Conservation (phyloP, 2,888 invertebrate genomes). For the Noctua janthe region DNA sequence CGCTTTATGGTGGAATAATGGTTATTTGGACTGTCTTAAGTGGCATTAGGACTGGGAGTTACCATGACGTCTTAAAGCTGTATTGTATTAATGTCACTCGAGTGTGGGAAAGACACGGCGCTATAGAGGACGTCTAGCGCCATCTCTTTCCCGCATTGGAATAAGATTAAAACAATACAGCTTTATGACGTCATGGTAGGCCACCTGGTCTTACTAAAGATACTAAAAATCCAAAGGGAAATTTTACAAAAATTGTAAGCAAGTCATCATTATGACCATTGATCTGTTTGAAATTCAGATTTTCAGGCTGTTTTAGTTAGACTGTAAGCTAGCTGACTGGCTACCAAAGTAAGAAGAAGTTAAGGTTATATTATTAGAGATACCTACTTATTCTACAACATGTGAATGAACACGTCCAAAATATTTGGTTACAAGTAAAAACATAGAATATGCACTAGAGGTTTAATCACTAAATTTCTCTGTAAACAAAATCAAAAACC, state of each 20-base stretch:
- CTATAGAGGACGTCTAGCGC: too few species aligned
- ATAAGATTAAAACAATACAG: too few species aligned
- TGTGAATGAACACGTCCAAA: not conserved
- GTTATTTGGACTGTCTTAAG: constrained; percentile 18
- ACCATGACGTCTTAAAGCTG: too few species aligned
- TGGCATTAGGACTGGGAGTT: too few species aligned
- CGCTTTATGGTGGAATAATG: constrained; percentile 30
- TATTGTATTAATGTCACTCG: too few species aligned
- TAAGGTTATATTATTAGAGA: not conserved
- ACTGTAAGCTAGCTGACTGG: not conserved
- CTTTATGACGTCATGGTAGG: too few species aligned
- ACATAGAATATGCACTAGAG: not conserved
- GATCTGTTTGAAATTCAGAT: not conserved
- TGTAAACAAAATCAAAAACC: not conserved
- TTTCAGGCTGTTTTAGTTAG: not conserved
- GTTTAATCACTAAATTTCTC: not conserved
- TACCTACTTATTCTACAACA: not conserved
- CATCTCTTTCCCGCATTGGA: too few species aligned
- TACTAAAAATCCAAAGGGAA: not conserved
- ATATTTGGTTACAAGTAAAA: not conserved
- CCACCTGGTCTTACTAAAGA: not conserved
- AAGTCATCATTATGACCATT: not conserved
- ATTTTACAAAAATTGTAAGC: not conserved
- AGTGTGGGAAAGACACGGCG: too few species aligned
- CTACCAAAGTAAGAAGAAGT: not conserved